phyloP scores from a whole-genome alignment of 1,140 invertebrate genomes.

The Pseudomyrmex gracilis region DNA sequence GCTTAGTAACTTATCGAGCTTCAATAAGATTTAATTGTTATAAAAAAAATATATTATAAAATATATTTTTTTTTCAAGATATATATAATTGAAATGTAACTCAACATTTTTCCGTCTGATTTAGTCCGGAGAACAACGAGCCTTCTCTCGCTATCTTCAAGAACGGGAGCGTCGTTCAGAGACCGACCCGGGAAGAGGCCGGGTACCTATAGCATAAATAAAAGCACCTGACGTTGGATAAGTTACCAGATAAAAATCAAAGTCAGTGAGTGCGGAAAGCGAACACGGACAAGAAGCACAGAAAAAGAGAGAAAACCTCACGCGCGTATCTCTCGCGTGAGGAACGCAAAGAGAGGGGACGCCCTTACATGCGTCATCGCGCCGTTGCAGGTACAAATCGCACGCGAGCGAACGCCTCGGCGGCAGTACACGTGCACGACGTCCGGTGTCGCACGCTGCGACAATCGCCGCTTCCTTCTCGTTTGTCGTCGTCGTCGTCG shows the following conservation, averaged over 20 bases:
- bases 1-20: no score
- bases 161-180: slow-evolving; percentile 10
- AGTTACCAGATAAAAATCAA: slow-evolving; percentile 22
- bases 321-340: not conserved
- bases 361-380: slow-evolving; percentile 72
- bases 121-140: not conserved
- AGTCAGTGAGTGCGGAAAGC: slow-evolving; percentile 20
- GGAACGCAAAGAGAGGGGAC: not conserved
- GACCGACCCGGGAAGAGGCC: not conserved
- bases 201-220: no score
- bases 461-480: slow-evolving; percentile 17
- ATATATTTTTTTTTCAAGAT: no score
- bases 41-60: no score
- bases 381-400: slow-evolving; percentile 67
- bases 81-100: not conserved
- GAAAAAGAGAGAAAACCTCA: not conserved
- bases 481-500: slow-evolving; percentile 13
- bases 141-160: not conserved
- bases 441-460: slow-evolving; percentile 13
- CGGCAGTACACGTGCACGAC: slow-evolving; percentile 70
- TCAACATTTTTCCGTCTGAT: slow-evolving; percentile 4
- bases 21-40: no score
- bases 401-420: slow-evolving; percentile 65
- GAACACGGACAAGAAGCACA: not conserved
- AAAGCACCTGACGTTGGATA: slow-evolving; percentile 18